These are phyloP conservation scores for Xanthia togata DNA, from an alignment of 2,888 invertebrate genomes.

Conservation along the genomic window DNA sequence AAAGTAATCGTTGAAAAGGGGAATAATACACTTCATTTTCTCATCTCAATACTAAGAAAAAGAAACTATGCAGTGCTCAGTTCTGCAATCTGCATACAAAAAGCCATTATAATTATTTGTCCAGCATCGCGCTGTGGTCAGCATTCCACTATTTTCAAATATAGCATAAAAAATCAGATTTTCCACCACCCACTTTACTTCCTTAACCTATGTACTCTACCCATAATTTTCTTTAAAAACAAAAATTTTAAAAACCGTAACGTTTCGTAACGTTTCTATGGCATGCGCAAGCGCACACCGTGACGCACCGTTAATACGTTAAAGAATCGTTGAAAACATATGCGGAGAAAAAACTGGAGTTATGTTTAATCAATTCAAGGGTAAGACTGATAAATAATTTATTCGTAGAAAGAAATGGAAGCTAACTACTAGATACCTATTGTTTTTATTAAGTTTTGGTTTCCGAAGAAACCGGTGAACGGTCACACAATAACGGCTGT, in stretches of 20 bases:
- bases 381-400: slow-evolving; percentile 21
- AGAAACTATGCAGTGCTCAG: too few species aligned
- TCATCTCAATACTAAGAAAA: not conserved
- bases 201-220: not conserved
- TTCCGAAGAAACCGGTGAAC: not conserved
- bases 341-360: slow-evolving; percentile 43
- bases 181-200: not conserved
- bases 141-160: not conserved
- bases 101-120: not conserved
- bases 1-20: not conserved
- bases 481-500: too few species aligned
- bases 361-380: slow-evolving; percentile 38
- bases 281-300: slow-evolving; percentile 39
- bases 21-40: not conserved
- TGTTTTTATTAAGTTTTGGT: not conserved
- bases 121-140: not conserved
- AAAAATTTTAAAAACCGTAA: slow-evolving; percentile 20
- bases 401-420: not conserved
- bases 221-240: slow-evolving; percentile 8
- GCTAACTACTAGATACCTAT: not conserved
- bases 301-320: slow-evolving; percentile 57
- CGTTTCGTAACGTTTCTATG: slow-evolving; percentile 37
- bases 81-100: too few species aligned
- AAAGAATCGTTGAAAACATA: slow-evolving; percentile 54
- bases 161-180: not conserved